Conservation (phyloP, 2,113 vertebrate genomes). For the Ciconia boyciana region DNA sequence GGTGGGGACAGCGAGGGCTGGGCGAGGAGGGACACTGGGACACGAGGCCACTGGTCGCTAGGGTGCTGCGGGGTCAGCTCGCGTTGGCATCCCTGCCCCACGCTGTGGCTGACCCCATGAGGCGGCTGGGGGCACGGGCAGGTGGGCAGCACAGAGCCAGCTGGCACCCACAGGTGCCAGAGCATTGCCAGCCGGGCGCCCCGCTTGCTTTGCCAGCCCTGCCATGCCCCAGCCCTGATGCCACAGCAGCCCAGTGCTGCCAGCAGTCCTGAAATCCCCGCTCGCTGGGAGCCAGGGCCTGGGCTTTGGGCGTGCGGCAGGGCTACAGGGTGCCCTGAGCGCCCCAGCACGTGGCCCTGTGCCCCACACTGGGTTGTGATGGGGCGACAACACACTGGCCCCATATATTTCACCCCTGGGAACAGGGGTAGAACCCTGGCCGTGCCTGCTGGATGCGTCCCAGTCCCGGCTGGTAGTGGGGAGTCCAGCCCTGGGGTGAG, state of each 20-base stretch:
- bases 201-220: background rate
- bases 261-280: background rate
- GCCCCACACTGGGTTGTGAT: background rate
- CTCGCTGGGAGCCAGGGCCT: background rate
- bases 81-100: no score
- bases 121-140: background rate
- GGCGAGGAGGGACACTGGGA: background rate
- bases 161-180: background rate
- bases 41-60: no score
- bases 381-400: background rate
- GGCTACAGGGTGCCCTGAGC: background rate
- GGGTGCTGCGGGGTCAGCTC: background rate
- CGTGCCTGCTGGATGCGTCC: accelerated
- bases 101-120: background rate
- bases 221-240: background rate
- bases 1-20: background rate
- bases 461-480: background rate
- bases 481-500: background rate
- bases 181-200: background rate
- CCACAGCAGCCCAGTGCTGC: background rate
- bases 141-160: background rate
- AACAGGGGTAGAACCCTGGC: background rate
- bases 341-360: background rate
- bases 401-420: background rate
- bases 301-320: background rate